Evolutionary conservation across 2,888 invertebrate genomes (phyloP).

Genomic region (Nemotelus pantherinus): DNA sequence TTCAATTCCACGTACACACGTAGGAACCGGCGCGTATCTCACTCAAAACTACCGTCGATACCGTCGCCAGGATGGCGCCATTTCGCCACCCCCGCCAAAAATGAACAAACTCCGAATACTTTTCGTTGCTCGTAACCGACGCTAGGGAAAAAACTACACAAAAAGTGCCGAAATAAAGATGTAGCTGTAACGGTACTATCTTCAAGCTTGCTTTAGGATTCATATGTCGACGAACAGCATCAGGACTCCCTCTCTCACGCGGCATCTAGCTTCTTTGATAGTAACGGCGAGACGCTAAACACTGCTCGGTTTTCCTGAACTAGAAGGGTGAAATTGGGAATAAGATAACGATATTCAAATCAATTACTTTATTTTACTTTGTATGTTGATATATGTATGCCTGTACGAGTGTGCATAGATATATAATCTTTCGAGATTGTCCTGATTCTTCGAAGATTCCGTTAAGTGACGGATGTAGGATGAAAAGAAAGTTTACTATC

Average conservation of each 20-base stretch:
- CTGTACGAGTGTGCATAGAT: not conserved
- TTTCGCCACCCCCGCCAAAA: constrained; percentile 56
- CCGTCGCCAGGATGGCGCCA: constrained; percentile 64
- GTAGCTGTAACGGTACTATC: constrained; percentile 17
- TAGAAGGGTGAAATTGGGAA: constrained; percentile 31
- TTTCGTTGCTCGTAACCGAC: not conserved
- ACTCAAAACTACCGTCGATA: constrained; percentile 32
- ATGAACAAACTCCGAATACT: constrained; percentile 21
- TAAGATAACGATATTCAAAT: constrained; percentile 49
- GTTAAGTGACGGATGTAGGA: not conserved
- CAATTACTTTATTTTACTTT: constrained; percentile 49
- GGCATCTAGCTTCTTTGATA: too few species aligned
- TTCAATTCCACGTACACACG: constrained; percentile 32
- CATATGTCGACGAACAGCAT: constrained; percentile 4
- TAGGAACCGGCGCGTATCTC: constrained; percentile 9
- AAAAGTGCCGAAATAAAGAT: constrained; percentile 35
- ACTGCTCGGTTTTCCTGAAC: not conserved
- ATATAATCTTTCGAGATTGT: not conserved
- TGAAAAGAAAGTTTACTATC: constrained; percentile 1
- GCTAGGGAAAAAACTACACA: constrained; percentile 11
- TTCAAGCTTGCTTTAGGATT: not conserved
- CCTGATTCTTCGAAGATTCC: not conserved
- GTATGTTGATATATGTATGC: constrained; percentile 5
- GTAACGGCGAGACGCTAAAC: not conserved
- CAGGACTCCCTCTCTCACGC: not conserved